These are phyloP conservation scores for Blennius ocellaris DNA, from an alignment of 2,113 vertebrate species.

Conservation along the genomic window DNA sequence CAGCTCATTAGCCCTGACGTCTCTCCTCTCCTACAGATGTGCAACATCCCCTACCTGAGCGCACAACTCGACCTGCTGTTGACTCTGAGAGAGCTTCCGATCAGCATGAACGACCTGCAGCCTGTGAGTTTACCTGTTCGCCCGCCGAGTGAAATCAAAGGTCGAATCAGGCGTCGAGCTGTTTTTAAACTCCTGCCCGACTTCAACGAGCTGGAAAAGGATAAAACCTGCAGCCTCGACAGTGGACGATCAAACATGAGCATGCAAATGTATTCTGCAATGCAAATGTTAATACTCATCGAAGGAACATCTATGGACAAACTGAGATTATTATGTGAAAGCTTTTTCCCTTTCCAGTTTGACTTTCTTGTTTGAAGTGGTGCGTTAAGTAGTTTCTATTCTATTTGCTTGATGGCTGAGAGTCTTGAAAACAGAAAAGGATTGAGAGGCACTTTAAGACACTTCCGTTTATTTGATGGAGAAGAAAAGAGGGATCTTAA, in stretches of 20 bases:
- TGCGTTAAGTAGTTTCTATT: slow-evolving; percentile 55
- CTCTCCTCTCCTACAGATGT: slow-evolving; percentile 82
- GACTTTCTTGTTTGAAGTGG: slow-evolving; percentile 56
- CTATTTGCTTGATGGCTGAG: slow-evolving; percentile 61
- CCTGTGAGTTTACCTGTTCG: slow-evolving; percentile 74
- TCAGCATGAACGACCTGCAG: slow-evolving; percentile 82
- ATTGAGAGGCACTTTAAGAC: slow-evolving; percentile 68
- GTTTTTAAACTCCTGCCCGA: slow-evolving; percentile 24
- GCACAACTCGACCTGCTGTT: slow-evolving; percentile 84
- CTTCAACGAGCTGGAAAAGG: slow-evolving; percentile 13
- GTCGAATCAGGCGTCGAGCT: slow-evolving; percentile 21
- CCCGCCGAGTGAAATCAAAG: slow-evolving; percentile 41
- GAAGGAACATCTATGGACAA: slow-evolving; percentile 50
- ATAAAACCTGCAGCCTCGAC: not conserved
- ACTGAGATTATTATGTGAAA: slow-evolving; percentile 65
- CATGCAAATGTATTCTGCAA: slow-evolving; percentile 65
- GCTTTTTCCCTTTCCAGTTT: slow-evolving; percentile 49
- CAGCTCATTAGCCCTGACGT: slow-evolving; percentile 10
- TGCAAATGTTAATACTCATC: slow-evolving; percentile 65
- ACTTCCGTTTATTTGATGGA: slow-evolving; percentile 34
- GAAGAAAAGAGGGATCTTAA: slow-evolving; percentile 58
- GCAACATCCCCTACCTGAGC: slow-evolving; percentile 85
- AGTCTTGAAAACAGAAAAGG: slow-evolving; percentile 40
- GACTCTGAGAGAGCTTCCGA: slow-evolving; percentile 84
- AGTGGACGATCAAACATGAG: slow-evolving; percentile 25